Conservation (phyloP, 2,888 invertebrate genomes). For the Euzetes globulus region DNA sequence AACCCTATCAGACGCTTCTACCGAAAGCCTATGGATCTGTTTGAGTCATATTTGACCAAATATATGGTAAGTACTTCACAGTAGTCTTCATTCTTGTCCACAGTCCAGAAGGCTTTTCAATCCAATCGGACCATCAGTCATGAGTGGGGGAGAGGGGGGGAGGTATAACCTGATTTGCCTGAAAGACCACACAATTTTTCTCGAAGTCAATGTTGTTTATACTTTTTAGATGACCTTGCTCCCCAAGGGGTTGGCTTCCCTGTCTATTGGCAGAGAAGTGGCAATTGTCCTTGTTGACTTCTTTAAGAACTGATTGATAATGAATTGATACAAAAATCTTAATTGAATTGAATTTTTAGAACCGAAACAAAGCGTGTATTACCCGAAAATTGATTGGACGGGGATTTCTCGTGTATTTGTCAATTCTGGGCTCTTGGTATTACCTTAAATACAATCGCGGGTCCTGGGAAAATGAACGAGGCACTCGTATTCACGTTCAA, state of each 20-base stretch:
- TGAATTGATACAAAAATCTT: neutral
- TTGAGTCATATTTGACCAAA: constrained; percentile 50
- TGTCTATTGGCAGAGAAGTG: too few relatives aligned
- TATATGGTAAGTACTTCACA: neutral
- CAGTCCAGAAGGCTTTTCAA: too few relatives aligned
- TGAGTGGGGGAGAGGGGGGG: too few relatives aligned
- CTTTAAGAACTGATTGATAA: too few relatives aligned
- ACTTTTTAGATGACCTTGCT: too few relatives aligned
- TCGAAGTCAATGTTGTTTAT: too few relatives aligned
- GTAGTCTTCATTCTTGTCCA: too few relatives aligned
- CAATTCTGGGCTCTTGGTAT: constrained; percentile 58
- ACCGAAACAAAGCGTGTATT: constrained; percentile 53
- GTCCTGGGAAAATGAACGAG: constrained; percentile 25
- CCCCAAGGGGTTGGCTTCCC: too few relatives aligned
- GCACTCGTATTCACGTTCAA: neutral
- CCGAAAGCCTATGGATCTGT: constrained; percentile 61
- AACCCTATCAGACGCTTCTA: constrained; percentile 69
- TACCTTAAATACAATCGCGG: constrained; percentile 67
- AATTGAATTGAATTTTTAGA: constrained; percentile 49
- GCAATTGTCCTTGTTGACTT: too few relatives aligned
- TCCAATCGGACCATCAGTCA: too few relatives aligned
- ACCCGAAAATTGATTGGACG: constrained; percentile 61
- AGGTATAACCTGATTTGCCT: too few relatives aligned
- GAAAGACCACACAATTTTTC: too few relatives aligned
- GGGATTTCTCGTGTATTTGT: constrained; percentile 52